Percentiles rank a stretch among this genome's conserved stretches.
phyloP scores from a whole-genome alignment of 2,113 vertebrate species.

The Colaptes auratus region DNA sequence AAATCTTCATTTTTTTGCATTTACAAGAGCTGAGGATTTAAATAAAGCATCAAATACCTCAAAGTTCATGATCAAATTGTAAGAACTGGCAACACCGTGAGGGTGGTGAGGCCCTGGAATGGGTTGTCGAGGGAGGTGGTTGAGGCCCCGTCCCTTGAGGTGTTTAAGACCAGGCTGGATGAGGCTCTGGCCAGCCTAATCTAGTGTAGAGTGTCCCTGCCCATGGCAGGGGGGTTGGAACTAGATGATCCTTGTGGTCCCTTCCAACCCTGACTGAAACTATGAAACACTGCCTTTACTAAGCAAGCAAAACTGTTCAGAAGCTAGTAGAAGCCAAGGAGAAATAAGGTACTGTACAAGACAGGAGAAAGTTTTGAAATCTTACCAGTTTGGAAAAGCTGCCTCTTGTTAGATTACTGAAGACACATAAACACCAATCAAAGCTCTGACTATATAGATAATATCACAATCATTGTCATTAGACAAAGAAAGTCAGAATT shows the following conservation, averaged over 20 bases:
- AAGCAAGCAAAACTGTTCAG: not conserved
- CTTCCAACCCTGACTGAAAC: too few relatives aligned
- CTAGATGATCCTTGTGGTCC: too few relatives aligned
- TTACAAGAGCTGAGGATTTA: conserved; percentile 5
- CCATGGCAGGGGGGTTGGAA: too few relatives aligned
- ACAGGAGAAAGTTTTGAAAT: not conserved
- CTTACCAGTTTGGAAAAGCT: not conserved
- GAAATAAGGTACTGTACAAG: not conserved
- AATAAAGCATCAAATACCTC: conserved; percentile 49
- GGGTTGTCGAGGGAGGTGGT: too few relatives aligned
- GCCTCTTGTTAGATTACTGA: not conserved
- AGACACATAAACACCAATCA: not conserved
- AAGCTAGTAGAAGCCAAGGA: not conserved
- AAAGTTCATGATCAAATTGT: not conserved
- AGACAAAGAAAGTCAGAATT: not conserved
- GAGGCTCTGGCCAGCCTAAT: too few relatives aligned
- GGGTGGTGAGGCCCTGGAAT: too few relatives aligned
- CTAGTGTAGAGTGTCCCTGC: too few relatives aligned
- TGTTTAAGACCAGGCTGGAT: too few relatives aligned
- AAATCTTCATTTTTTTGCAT: too few relatives aligned
- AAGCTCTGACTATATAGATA: not conserved
- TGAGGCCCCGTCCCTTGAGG: too few relatives aligned
- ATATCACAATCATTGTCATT: not conserved
- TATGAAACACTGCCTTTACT: not conserved
- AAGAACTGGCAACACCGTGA: not conserved